Base-by-base conservation (phyloP, 35 echinoderm and acorn worm genomes). In the Eucidaris tribuloides region DNA sequence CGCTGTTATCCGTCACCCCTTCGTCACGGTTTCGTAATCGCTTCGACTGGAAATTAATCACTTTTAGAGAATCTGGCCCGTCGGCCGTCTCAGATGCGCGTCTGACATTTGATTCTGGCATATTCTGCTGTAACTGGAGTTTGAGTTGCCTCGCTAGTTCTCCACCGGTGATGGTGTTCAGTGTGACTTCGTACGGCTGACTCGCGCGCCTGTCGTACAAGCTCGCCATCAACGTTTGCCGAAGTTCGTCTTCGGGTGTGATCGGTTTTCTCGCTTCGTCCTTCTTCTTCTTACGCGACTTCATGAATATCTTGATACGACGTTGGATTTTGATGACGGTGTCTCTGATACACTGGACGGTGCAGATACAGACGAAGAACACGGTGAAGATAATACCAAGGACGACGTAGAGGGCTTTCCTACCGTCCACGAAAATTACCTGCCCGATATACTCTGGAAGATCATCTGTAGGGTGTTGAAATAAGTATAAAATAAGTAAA, bases 101-200 rank as follows among this genome's bases (percentile, higher is more conserved):
- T n/a, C n/a, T n/a, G n/a, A n/a, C n/a, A n/a, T n/a, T n/a, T n/a
- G n/a, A n/a, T n/a, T n/a, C n/a, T n/a, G n/a, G n/a, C n/a, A n/a
- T n/a, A n/a, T n/a, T 74, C 68, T 74, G 29, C 40, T 36, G 34
- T 7, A 74, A 40, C 40, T 74, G 28, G 13, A 44, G 24, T 32
- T 74, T 74, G 35, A 74, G 68, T 40, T 74, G 68, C 68, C 68
- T 27, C 7, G 68, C 68, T 1, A 74, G 68, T 6, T 74, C 68
- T 40, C 35, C 68, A 2, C 68, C 68, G 15, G 68, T 74, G 68
- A 74, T 74, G 38, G 68, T 74, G 23, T 74, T 74, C 0, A 74
- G 68, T 22, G 68, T 74, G 17, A 40, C 44, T 25, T 74, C 68
- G 23, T 74, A 74, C 28, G 68, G 68, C 68, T 74, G 68, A 36